Percentiles rank a stretch among this genome's conserved stretches.
Evolutionary conservation across 2,113 vertebrate species (phyloP).

Genomic region (Sitta europaea): DNA sequence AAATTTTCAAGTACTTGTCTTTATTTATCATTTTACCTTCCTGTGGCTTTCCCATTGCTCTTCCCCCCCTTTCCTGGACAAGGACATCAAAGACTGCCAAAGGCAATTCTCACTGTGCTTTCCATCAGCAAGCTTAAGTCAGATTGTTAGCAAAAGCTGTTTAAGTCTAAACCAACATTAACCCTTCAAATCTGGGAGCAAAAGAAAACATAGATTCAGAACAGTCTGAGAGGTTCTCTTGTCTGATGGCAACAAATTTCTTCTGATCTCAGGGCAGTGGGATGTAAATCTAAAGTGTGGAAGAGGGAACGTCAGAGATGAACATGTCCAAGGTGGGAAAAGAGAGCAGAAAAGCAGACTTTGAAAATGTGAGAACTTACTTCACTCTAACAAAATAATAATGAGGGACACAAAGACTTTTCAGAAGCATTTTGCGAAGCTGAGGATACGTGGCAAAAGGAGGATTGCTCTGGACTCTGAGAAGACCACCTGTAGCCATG

Average conservation of each 20-base stretch:
- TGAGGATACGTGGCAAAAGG: accelerated
- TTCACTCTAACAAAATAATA: background rate
- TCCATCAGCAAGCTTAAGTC: background rate
- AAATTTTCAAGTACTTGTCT: background rate
- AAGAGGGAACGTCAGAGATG: background rate
- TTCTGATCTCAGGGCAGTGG: background rate
- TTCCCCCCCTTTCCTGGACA: background rate
- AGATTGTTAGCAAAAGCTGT: background rate
- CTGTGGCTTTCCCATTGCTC: background rate
- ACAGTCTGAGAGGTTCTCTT: background rate
- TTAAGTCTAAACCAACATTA: background rate
- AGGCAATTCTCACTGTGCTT: background rate
- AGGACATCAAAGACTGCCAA: background rate
- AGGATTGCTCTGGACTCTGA: background rate
- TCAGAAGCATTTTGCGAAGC: background rate
- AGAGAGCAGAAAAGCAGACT: background rate
- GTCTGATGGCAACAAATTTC: background rate
- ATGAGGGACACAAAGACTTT: background rate
- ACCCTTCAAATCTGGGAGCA: background rate
- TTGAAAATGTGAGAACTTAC: background rate
- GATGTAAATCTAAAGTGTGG: background rate
- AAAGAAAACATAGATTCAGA: background rate
- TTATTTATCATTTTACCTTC: constrained; percentile 9
- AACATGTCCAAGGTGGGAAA: background rate
- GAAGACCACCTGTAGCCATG: background rate